These are phyloP conservation scores for Cherax destructor DNA, from an alignment of 1,140 invertebrate genomes.

Conservation along the genomic window DNA sequence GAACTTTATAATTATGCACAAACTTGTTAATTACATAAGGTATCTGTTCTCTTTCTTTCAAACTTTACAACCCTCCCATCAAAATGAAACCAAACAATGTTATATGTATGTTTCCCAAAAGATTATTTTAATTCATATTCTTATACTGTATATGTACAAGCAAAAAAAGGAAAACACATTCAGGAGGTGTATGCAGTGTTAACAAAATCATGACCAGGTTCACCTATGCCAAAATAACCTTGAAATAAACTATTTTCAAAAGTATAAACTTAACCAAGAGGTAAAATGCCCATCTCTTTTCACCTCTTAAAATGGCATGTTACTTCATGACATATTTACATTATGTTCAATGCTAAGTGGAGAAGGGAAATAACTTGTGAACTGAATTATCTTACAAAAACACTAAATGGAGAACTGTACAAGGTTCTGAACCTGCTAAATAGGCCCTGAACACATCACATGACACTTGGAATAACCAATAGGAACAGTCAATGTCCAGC, in stretches of 20 bases:
- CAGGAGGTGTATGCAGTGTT: not conserved
- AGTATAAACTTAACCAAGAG: not conserved
- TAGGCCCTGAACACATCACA: not conserved
- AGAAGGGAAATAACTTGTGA: not conserved
- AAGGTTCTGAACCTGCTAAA: not conserved
- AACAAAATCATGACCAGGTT: not conserved
- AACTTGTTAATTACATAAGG: no score
- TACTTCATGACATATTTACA: not conserved
- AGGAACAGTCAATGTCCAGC: not conserved
- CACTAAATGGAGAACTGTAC: not conserved
- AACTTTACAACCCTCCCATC: not conserved
- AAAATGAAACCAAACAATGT: not conserved
- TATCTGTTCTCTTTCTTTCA: no score
- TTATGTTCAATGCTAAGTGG: not conserved
- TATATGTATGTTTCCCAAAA: not conserved
- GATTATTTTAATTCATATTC: not conserved
- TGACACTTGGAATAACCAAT: slow-evolving; percentile 5
- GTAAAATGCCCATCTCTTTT: not conserved
- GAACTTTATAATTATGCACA: no score
- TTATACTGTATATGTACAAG: not conserved
- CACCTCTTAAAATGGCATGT: not conserved
- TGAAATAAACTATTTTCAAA: not conserved
- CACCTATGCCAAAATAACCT: not conserved
- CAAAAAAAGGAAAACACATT: not conserved
- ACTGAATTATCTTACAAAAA: not conserved